Evolutionary conservation across 2,113 vertebrate species (phyloP).

Genomic region (Spea multiplicata): DNA sequence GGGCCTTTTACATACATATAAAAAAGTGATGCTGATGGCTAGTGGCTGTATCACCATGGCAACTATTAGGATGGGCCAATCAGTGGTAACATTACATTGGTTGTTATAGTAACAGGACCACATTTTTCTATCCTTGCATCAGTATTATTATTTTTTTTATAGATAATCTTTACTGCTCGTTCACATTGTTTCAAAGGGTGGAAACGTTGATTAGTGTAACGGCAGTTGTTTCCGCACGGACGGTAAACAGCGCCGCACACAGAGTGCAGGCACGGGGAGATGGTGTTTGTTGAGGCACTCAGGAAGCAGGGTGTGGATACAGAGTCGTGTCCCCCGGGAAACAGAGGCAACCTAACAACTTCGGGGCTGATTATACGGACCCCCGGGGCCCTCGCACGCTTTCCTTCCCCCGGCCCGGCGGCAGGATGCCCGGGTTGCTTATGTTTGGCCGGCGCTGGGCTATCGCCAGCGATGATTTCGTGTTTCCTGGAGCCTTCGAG

Average conservation of each 20-base stretch:
- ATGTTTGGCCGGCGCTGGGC: slow-evolving; percentile 88
- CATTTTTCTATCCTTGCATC: no score
- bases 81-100: no score
- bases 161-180: no score
- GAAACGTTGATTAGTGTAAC: no score
- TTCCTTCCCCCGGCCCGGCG: not conserved
- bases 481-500: slow-evolving; percentile 85
- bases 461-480: slow-evolving; percentile 92
- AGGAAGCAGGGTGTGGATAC: not conserved
- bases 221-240: slow-evolving; percentile 14
- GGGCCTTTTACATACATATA: no score
- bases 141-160: no score
- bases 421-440: slow-evolving; percentile 83
- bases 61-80: no score
- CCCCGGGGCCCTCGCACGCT: not conserved
- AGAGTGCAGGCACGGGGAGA: not conserved
- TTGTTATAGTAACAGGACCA: no score
- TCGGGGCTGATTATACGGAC: not conserved
- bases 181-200: no score
- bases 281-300: not conserved
- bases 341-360: not conserved
- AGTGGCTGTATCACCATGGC: no score
- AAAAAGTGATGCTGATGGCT: no score
- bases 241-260: not conserved
- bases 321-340: not conserved